A percentile compares a stretch with the other conserved stretches of the same genome.
These are phyloP conservation scores for Pheosia gnoma DNA, from an alignment of 2,888 invertebrate species.

Conservation along the genomic window DNA sequence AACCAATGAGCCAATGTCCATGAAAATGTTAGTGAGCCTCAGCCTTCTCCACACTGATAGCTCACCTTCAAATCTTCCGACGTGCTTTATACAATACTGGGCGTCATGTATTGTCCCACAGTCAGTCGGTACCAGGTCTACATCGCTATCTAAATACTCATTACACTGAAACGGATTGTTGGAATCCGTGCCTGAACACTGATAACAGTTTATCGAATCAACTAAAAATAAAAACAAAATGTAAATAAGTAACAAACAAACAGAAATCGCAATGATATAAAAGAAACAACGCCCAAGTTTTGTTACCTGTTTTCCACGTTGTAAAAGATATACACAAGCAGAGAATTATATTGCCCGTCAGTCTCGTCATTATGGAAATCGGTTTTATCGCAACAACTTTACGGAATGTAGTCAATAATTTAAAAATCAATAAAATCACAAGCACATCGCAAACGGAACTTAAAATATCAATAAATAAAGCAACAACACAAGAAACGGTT, in stretches of 20 bases:
- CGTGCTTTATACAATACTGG: constrained; percentile 95
- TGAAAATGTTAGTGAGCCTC: background rate
- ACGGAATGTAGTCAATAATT: constrained; percentile 10
- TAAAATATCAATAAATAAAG: background rate
- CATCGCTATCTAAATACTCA: constrained; percentile 88
- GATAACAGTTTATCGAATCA: constrained; percentile 91
- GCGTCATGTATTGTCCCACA: constrained; percentile 93
- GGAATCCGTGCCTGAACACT: constrained; percentile 93
- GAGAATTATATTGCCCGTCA: constrained; percentile 32
- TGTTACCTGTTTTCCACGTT: constrained; percentile 57
- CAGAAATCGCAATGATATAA: constrained; percentile 15
- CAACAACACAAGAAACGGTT: background rate
- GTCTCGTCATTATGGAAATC: constrained; percentile 36
- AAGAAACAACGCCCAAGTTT: constrained; percentile 54
- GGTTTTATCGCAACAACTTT: constrained; percentile 14
- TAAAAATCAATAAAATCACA: constrained; percentile 30
- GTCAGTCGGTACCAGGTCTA: constrained; percentile 86
- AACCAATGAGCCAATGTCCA: background rate
- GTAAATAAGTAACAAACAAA: constrained; percentile 41
- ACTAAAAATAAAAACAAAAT: constrained; percentile 75
- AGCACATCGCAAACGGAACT: background rate
- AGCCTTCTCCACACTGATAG: constrained; percentile 16
- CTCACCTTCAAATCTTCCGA: constrained; percentile 95
- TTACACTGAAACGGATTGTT: constrained; percentile 92
- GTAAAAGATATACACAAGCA: constrained; percentile 41